A percentile compares a stretch with the other conserved stretches of the same genome.
These are phyloP conservation scores for Cottus gobio DNA, from an alignment of 2,113 vertebrate species.

Conservation along the genomic window DNA sequence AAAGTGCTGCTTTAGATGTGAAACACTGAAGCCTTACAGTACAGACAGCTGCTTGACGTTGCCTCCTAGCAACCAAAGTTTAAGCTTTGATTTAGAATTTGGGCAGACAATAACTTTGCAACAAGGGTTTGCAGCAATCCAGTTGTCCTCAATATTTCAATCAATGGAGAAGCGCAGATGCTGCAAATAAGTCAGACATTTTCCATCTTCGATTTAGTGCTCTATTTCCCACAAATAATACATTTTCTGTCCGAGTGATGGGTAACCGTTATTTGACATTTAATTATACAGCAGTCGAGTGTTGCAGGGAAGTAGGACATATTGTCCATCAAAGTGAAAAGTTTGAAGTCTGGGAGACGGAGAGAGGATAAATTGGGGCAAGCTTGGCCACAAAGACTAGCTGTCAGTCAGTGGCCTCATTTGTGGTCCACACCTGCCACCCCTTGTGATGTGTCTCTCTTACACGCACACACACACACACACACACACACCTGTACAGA, in stretches of 20 bases:
- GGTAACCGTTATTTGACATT: constrained; percentile 66
- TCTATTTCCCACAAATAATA: constrained; percentile 62
- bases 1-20: background rate
- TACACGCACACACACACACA: background rate
- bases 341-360: constrained; percentile 41
- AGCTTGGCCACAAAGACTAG: constrained; percentile 60
- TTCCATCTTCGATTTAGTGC: constrained; percentile 26
- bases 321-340: constrained; percentile 68
- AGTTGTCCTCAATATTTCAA: constrained; percentile 51
- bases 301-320: constrained; percentile 59
- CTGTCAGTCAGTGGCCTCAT: constrained; percentile 73
- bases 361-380: constrained; percentile 62
- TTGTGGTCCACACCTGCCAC: constrained; percentile 68
- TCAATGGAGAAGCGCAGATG: constrained; percentile 37
- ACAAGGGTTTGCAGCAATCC: constrained; percentile 26
- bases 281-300: constrained; percentile 67
- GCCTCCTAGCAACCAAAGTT: constrained; percentile 24
- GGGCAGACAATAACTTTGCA: constrained; percentile 28
- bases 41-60: constrained; percentile 3
- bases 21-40: background rate
- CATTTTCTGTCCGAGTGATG: constrained; percentile 30
- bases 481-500: background rate
- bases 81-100: constrained; percentile 31
- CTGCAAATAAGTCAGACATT: constrained; percentile 28
- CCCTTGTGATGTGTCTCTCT: constrained; percentile 20